Evolutionary conservation across 2,797 vertebrate species (phyloP), one percentile per base, ranked within the genome.

Genomic region (Propithecus perrieri): DNA sequence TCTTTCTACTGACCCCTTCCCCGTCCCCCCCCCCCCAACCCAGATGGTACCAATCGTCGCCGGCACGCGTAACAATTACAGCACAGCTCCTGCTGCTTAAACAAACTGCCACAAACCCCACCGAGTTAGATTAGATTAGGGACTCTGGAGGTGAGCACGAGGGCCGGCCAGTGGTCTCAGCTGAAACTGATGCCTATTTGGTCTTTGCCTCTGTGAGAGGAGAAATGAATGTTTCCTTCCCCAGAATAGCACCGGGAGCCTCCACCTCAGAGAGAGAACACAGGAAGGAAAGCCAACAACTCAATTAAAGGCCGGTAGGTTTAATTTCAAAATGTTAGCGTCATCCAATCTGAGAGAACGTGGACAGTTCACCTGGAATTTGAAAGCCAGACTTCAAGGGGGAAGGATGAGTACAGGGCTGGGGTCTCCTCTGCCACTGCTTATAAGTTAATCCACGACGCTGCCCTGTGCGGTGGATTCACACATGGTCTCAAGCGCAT

Each of bases 91-190:
- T 98, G 98, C 89, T 98, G 98, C 98, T 98, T 98, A 98, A 99
- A 98, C 98, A 98, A 99, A 98, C 98, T 97, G 98, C 94, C 92
- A 97, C 96, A 98, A 98, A 98, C 97, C 98, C 98, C 98, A 98
- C 97, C 38, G 98, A 98, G 98, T 98, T 98, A 98, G 98, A 99
- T 99, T 99, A 98, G 98, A 99, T 99, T 98, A 99, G 99, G 98
- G 99, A 99, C 99, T 98, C 99, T 98, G 98, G 98, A 99, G 98
- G 98, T 96, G 97, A 98, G 96, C 97, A 98, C 98, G 97, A 98
- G 97, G 96, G 94, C 98, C 97, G 98, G 98, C 98, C 98, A 96
- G 98, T 95, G 97, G 98, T 98, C 96, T 97, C 96, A 26, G 94
- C 97, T 98, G 98, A 98, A 97, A 63, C 81, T 89, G 92, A 95